phyloP scores from a whole-genome alignment of 1,140 invertebrate genomes.

The Coelopa frigida region DNA sequence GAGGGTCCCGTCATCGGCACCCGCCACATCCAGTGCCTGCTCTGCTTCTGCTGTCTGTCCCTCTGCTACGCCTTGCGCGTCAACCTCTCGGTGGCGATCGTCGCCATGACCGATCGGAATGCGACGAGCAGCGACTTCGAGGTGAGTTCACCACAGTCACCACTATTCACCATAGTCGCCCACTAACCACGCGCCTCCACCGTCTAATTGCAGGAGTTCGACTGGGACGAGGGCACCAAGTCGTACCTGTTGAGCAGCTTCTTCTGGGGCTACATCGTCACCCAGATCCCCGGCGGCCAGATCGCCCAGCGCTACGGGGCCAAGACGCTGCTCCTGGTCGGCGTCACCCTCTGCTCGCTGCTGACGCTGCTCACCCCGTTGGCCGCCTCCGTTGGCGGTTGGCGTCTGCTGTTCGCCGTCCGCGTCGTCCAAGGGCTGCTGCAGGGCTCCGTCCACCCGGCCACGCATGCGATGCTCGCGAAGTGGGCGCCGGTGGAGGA shows the following conservation, averaged over 20 bases:
- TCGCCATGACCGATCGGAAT: slow-evolving; percentile 31
- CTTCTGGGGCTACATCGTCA: slow-evolving; percentile 48
- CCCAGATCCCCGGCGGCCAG: slow-evolving; percentile 36
- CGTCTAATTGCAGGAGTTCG: slow-evolving; percentile 23
- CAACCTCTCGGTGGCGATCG: slow-evolving; percentile 60
- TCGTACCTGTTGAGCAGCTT: slow-evolving; percentile 53
- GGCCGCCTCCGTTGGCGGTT: slow-evolving; percentile 46
- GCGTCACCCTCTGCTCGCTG: slow-evolving; percentile 40
- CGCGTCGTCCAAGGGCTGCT: slow-evolving; percentile 68
- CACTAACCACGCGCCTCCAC: slow-evolving; percentile 14
- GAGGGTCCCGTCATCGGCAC: slow-evolving; percentile 47
- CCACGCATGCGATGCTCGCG: slow-evolving; percentile 68
- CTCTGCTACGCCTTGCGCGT: slow-evolving; percentile 58
- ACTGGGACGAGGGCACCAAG: slow-evolving; percentile 18
- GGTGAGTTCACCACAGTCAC: slow-evolving; percentile 14
- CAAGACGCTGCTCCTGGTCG: slow-evolving; percentile 43
- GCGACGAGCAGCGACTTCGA: slow-evolving; percentile 12
- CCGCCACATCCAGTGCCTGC: slow-evolving; percentile 58
- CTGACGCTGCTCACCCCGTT: slow-evolving; percentile 46
- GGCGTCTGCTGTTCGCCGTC: slow-evolving; percentile 49
- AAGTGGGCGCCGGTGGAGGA: slow-evolving; percentile 66
- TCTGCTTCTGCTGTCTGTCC: slow-evolving; percentile 57
- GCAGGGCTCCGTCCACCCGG: slow-evolving; percentile 77
- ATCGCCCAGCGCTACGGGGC: slow-evolving; percentile 49
- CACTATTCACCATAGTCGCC: not conserved